Evolutionary conservation across 2,113 vertebrate genomes (phyloP).

Genomic region (Propithecus coquereli): DNA sequence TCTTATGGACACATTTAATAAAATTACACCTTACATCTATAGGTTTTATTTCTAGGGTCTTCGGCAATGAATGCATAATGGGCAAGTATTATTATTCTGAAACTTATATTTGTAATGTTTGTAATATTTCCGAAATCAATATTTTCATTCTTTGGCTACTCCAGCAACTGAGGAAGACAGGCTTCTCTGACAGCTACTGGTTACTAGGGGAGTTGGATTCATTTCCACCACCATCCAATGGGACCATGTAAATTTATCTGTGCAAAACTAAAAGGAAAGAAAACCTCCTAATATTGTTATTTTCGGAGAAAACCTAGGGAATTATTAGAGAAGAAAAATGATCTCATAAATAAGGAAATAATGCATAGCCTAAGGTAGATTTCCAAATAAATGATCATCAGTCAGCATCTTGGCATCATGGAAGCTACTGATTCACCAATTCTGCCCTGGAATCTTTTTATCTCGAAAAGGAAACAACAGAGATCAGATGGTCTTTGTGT

Average conservation of each 20-base stretch:
- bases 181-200: neutral
- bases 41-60: neutral
- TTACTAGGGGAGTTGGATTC: neutral
- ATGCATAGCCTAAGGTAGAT: neutral
- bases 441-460: neutral
- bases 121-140: neutral
- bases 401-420: neutral
- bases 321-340: neutral
- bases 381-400: neutral
- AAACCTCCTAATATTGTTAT: neutral
- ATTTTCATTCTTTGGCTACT: neutral
- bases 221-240: neutral
- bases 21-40: neutral
- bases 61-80: neutral
- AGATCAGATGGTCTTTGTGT: neutral
- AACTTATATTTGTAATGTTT: neutral
- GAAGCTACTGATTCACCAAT: neutral
- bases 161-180: neutral
- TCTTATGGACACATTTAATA: neutral
- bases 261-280: neutral
- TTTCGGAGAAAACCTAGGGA: neutral
- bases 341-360: neutral
- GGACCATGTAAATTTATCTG: neutral
- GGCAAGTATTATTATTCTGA: neutral
- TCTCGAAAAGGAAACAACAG: neutral